Base-by-base conservation (phyloP, 2,888 invertebrate genomes). In the Diarsia mendica region DNA sequence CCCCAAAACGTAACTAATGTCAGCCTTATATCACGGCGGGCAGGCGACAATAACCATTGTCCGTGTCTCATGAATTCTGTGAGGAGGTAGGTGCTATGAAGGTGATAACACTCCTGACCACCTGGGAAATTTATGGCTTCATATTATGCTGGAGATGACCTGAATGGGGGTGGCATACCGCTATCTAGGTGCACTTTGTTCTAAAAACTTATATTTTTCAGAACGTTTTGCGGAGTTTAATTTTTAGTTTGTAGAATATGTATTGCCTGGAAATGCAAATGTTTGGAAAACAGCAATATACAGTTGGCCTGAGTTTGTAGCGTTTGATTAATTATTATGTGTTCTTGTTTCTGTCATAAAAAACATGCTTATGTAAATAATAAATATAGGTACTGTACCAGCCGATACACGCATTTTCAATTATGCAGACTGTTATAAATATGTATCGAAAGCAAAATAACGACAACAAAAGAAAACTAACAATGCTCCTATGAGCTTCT, bases 11-110 rank as follows among this genome's bases (percentile, higher is more conserved):
- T 83, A 80, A 89, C 83, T 90, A 89, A 90, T 90, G 84, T 82
- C 82, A 78, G 87, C 81, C 68, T 89, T 91, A 91, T 89, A 92
- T 92, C 91, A 92, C 84, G 80, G 81, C 85, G 84, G 83, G 84
- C 85, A 87, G 83, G 85, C 88, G 89, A 91, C 90, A 89, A 92
- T 91, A 91, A 87, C 91, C 90, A 90, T 90, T 92, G 92, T 91
- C 89, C 89, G 87, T 85, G 89, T 89, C 90, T 88, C 91, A 90
- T 92, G 91, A 93, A 93, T 93, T 89, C 88, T 77, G 76, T 75
- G 72, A 77, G 82, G 71, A 82, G 64, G 49, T 70, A 74, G 72
- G 80, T 80, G 67, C 75, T 75, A 80, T 84, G 81, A 70, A 76
- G 88, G 82, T 80, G 88, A 84, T 86, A 86, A 80, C 78, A 75